These are phyloP conservation scores for Ranitomeya variabilis DNA, from an alignment of 2,113 vertebrate species.

Conservation along the genomic window DNA sequence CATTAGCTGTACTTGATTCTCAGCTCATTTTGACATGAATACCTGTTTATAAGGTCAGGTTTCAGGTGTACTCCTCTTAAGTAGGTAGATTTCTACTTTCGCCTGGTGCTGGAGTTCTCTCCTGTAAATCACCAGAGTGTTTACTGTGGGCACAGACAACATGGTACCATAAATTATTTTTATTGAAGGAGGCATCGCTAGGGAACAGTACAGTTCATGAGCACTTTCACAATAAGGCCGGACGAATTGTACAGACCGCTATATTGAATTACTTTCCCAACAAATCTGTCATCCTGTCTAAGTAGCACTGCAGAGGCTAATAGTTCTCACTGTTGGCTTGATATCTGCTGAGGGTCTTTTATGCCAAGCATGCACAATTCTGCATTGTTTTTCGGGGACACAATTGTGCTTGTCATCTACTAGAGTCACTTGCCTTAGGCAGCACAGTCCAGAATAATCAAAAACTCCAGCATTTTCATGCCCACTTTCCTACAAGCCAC, in stretches of 20 bases:
- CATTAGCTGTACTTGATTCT: background rate
- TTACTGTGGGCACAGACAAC: conserved; percentile 24
- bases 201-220: conserved; percentile 33
- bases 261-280: conserved; percentile 42
- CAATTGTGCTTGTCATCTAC: background rate
- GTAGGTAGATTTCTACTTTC: background rate
- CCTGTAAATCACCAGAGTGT: background rate
- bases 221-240: conserved; percentile 5
- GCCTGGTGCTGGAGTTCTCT: background rate
- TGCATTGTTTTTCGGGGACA: background rate
- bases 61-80: background rate
- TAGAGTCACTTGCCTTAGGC: background rate
- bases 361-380: background rate
- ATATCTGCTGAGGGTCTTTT: conserved; percentile 18
- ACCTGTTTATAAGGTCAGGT: background rate
- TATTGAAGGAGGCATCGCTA: conserved; percentile 28
- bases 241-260: conserved; percentile 30
- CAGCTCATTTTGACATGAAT: background rate
- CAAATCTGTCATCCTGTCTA: conserved; percentile 37
- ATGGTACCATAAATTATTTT: conserved; percentile 19
- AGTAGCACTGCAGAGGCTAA: background rate
- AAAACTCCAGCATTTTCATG: background rate
- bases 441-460: background rate
- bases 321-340: background rate
- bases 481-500: too few relatives aligned